Base-by-base conservation (phyloP, 2,797 vertebrate genomes). In the Scarus forsteni region DNA sequence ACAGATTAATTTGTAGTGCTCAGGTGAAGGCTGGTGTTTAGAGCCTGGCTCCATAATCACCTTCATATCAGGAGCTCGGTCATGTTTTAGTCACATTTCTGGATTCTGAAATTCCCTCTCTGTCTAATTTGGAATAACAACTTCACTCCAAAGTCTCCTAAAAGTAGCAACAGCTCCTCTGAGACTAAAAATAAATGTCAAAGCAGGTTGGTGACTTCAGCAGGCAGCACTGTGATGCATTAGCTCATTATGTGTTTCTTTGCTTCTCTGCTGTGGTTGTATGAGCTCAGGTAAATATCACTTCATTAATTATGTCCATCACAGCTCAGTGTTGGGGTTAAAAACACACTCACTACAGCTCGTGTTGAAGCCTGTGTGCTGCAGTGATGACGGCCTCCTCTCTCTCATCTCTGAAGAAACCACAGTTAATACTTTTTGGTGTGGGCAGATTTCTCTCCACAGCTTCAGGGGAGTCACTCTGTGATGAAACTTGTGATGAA, bases 401-500 rank as follows among this genome's bases (percentile, higher is more conserved):
- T 53, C 15, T 65, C 44, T 18, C 50, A 69, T 64, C 38, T 48
- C 48, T 0, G 0, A 39, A 11, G 56, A 11, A 12, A 69, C 38
- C 46, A 13, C 49, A 61, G 14, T 34, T 61, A 56, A 64, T 6
- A 27, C 3, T 55, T 12, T 9, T 12, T 9, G 19, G 12, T 64
- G 56, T 68, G 39, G 45, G 36, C 51, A 59, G 61, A 52, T 63
- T 80, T 27, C 27, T 50, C 36, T 65, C 39, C 5, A 5, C 54
- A 10, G 60, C 69, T 76, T 61, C 57, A 45, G 67, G 67, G 66
- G 42, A 58, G 62, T 52, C 57, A 11, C 18, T 52, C 48, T 60
- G 54, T 66, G 68, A 68, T 74, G 76, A 79, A 81, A 77, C 64
- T 60, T 48, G 68, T 65, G 70, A 71, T 75, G 77, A 79, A 81